Percentiles rank a stretch among this genome's conserved stretches.
phyloP scores from a whole-genome alignment of 1,140 invertebrate species.

The Caerostris darwini region DNA sequence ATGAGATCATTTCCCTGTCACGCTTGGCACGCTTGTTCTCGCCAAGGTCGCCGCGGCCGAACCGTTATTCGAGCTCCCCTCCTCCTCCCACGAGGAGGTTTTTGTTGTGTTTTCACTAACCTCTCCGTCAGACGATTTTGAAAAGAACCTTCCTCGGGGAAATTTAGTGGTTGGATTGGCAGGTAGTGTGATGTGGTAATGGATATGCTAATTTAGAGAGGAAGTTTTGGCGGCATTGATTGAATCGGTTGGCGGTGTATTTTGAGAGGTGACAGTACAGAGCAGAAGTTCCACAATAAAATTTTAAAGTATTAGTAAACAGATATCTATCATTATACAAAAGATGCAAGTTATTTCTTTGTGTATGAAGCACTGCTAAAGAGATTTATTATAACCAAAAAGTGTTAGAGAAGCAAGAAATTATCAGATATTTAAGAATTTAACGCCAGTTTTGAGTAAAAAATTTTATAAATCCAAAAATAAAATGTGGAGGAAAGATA shows the following conservation, averaged over 20 bases:
- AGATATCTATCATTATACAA: too few species aligned
- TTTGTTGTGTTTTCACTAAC: conserved; percentile 16
- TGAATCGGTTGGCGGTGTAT: not conserved
- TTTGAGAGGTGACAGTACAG: not conserved
- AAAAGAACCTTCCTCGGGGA: not conserved
- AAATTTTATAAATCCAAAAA: too few species aligned
- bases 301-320: too few species aligned
- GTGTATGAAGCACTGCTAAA: too few species aligned
- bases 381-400: too few species aligned
- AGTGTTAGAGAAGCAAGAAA: too few species aligned
- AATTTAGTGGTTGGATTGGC: not conserved
- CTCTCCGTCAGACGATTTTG: conserved; percentile 10
- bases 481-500: too few species aligned
- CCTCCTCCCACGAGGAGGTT: conserved; percentile 23
- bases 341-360: too few species aligned
- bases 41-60: conserved; percentile 48
- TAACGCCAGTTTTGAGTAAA: too few species aligned
- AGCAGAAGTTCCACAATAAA: too few species aligned
- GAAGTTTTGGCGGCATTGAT: not conserved
- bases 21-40: conserved; percentile 47
- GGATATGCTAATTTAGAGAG: not conserved
- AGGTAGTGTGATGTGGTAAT: not conserved
- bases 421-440: too few species aligned
- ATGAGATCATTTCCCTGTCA: conserved; percentile 69
- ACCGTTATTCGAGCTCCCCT: conserved; percentile 39